Evolutionary conservation across 2,888 invertebrate species (phyloP).

Genomic region (Tinea pellionella): DNA sequence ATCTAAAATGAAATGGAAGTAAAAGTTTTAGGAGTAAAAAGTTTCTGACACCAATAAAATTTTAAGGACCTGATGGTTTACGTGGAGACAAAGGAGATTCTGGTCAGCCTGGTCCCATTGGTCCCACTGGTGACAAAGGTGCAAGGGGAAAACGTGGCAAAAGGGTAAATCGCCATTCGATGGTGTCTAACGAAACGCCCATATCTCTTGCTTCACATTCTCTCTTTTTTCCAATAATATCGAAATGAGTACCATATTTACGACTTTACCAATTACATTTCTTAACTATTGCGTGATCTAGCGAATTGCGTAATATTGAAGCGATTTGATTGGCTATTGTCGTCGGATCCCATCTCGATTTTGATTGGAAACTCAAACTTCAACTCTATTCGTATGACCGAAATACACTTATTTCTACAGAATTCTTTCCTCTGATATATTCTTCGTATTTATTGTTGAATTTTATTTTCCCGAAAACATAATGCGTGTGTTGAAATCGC

Average conservation of each 20-base stretch:
- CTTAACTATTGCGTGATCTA: not conserved
- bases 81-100: slow-evolving; percentile 85
- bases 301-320: not conserved
- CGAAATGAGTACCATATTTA: not conserved
- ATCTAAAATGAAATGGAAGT: too few species aligned
- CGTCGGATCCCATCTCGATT: not conserved
- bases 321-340: not conserved
- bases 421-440: not conserved
- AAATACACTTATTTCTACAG: not conserved
- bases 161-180: slow-evolving; percentile 73
- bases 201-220: not conserved
- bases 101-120: slow-evolving; percentile 82
- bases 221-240: not conserved
- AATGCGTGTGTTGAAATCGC: slow-evolving; percentile 5
- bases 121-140: slow-evolving; percentile 88
- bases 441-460: not conserved
- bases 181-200: not conserved
- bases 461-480: not conserved
- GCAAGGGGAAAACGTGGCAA: slow-evolving; percentile 92
- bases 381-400: not conserved
- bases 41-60: too few species aligned
- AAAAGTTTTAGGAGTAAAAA: too few species aligned
- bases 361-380: not conserved
- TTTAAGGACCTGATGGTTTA: slow-evolving; percentile 70
- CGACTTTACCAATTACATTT: not conserved